Evolutionary conservation across 2,797 vertebrate genomes (phyloP).

Genomic region (Petrocephalus sullivani): DNA sequence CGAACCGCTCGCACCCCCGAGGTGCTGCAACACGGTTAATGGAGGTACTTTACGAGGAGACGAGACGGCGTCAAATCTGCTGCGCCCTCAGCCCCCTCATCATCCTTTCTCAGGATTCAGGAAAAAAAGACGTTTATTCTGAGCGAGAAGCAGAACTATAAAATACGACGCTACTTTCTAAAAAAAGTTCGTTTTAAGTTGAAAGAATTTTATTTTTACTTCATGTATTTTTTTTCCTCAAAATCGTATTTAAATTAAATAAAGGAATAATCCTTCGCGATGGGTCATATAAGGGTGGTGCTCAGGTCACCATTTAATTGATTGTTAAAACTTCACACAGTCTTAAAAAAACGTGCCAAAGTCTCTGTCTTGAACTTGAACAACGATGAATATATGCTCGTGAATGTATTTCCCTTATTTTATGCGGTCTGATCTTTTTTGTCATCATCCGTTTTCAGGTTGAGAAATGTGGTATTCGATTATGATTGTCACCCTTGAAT

Average conservation of each 20-base stretch:
- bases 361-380: constrained; percentile 99
- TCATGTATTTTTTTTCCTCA: constrained; percentile 68
- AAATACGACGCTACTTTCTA: constrained; percentile 55
- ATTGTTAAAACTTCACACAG: constrained; percentile 94
- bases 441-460: constrained; percentile 92
- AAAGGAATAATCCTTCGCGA: constrained; percentile 71
- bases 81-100: constrained; percentile 68
- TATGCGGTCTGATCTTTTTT: constrained; percentile 93
- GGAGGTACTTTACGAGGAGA: constrained; percentile 52
- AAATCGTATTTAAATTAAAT: constrained; percentile 68
- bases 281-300: constrained; percentile 80
- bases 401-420: constrained; percentile 98
- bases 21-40: constrained; percentile 55
- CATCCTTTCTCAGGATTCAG: constrained; percentile 91
- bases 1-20: constrained; percentile 44
- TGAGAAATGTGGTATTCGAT: constrained; percentile 90
- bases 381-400: constrained; percentile 82
- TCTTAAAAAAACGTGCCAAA: constrained; percentile 99
- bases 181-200: constrained; percentile 65
- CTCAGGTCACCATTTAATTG: constrained; percentile 83
- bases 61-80: constrained; percentile 45
- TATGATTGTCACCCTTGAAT: constrained; percentile 95
- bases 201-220: constrained; percentile 74
- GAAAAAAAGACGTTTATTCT: constrained; percentile 67
- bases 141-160: constrained; percentile 54